phyloP scores from a whole-genome alignment of 2,888 invertebrate genomes.

The Apamea crenata region DNA sequence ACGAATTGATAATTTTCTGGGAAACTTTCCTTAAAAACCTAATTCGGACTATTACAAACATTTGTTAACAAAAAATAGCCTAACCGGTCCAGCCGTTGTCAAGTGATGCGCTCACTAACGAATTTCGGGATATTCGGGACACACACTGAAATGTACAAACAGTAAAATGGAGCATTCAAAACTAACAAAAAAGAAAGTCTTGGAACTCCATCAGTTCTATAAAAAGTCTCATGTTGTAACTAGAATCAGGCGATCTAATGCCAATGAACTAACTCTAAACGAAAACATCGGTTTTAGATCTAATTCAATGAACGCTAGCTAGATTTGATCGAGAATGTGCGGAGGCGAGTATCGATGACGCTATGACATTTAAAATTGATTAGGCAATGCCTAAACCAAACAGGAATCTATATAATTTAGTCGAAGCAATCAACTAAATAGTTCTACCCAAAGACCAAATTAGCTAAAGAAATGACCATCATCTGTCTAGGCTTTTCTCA shows the following conservation, averaged over 20 bases:
- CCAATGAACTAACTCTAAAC: neutral
- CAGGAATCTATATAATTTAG: neutral
- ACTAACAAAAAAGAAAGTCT: neutral
- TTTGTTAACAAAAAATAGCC: too few species aligned
- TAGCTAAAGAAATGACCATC: neutral
- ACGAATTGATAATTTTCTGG: too few species aligned
- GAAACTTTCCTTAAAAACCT: too few species aligned
- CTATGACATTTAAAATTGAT: conserved; percentile 37
- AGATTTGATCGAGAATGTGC: conserved; percentile 8
- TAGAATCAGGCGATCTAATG: neutral
- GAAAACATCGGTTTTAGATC: neutral
- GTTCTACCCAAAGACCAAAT: neutral
- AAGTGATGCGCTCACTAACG: too few species aligned
- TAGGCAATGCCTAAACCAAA: conserved; percentile 13
- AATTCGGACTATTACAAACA: too few species aligned
- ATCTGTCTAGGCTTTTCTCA: too few species aligned
- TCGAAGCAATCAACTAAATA: conserved; percentile 6
- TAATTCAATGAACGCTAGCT: neutral
- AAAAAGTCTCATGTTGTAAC: neutral
- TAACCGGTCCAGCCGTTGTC: too few species aligned
- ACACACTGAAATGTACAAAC: too few species aligned
- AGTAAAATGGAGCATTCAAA: too few species aligned
- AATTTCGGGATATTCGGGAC: too few species aligned
- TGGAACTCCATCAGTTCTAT: neutral
- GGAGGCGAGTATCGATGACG: conserved; percentile 19